Evolutionary conservation across 2,797 vertebrate genomes (phyloP).

Genomic region (Luscinia luscinia): DNA sequence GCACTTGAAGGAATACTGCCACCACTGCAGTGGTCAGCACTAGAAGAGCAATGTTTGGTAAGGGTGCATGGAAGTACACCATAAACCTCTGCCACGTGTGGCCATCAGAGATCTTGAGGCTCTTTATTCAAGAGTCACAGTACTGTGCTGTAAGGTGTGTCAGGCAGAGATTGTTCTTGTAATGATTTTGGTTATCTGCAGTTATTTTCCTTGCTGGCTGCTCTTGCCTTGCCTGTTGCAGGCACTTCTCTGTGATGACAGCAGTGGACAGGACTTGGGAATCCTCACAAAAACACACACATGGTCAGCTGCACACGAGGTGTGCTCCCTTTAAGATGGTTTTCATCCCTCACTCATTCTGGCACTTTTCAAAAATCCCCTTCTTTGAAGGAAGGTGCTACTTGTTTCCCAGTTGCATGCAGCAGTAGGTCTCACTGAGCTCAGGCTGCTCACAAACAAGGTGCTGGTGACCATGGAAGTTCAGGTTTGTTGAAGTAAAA

Average conservation of each 20-base stretch:
- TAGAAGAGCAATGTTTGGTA: not conserved
- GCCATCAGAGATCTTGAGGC: not conserved
- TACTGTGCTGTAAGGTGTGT: rapidly evolving
- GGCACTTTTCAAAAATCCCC: not conserved
- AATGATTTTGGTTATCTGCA: not conserved
- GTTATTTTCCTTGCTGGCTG: not conserved
- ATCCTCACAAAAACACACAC: not conserved
- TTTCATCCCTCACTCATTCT: rapidly evolving
- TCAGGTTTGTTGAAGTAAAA: not conserved
- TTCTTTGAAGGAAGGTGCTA: not conserved
- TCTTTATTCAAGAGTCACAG: not conserved
- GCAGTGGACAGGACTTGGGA: not conserved
- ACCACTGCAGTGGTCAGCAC: not conserved
- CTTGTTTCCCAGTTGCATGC: not conserved
- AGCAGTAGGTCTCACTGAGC: not conserved
- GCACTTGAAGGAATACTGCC: not conserved
- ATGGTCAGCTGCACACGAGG: rapidly evolving
- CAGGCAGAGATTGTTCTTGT: not conserved
- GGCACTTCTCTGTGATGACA: not conserved
- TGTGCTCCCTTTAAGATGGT: not conserved
- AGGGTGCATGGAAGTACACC: too few relatives aligned
- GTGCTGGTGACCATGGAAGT: not conserved
- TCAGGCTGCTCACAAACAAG: not conserved
- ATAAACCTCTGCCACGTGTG: not conserved
- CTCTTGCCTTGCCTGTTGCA: not conserved